Conservation (phyloP, 2,113 vertebrate genomes). For the Cyphomyrus discorhynchus region DNA sequence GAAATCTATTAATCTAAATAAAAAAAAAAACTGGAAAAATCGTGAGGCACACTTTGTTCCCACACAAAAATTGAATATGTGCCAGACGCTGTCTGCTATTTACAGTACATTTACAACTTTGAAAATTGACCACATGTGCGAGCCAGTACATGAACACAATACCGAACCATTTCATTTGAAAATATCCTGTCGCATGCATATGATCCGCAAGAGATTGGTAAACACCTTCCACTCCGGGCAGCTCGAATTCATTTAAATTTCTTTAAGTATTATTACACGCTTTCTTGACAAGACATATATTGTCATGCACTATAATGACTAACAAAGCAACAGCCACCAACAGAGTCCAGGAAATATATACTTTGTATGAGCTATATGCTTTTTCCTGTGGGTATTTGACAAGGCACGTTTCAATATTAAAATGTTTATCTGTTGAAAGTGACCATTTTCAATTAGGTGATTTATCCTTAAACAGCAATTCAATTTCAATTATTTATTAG, state of each 20-base stretch:
- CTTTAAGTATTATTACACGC: background rate
- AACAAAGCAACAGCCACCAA: background rate
- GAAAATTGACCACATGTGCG: conserved; percentile 60
- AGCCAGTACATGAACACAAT: conserved; percentile 58
- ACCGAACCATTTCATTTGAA: conserved; percentile 62
- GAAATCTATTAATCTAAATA: background rate
- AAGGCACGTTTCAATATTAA: background rate
- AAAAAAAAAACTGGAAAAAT: conserved; percentile 39
- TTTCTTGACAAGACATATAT: background rate
- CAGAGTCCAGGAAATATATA: background rate
- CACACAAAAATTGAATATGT: conserved; percentile 41
- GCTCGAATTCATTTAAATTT: conserved; percentile 34
- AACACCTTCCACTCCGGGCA: conserved; percentile 59
- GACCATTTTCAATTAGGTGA: background rate
- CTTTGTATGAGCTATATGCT: background rate
- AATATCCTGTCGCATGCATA: conserved; percentile 56
- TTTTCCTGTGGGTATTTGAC: background rate
- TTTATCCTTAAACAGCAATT: background rate
- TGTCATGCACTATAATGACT: background rate
- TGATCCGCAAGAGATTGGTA: conserved; percentile 61
- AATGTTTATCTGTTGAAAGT: background rate
- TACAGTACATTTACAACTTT: conserved; percentile 69
- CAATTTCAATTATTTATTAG: background rate
- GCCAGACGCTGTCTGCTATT: conserved; percentile 61
- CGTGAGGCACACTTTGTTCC: conserved; percentile 37